Evolutionary conservation across 2,888 invertebrate species (phyloP), one percentile per base, ranked within the genome.

Genomic region (Ichneumoninae sp.): DNA sequence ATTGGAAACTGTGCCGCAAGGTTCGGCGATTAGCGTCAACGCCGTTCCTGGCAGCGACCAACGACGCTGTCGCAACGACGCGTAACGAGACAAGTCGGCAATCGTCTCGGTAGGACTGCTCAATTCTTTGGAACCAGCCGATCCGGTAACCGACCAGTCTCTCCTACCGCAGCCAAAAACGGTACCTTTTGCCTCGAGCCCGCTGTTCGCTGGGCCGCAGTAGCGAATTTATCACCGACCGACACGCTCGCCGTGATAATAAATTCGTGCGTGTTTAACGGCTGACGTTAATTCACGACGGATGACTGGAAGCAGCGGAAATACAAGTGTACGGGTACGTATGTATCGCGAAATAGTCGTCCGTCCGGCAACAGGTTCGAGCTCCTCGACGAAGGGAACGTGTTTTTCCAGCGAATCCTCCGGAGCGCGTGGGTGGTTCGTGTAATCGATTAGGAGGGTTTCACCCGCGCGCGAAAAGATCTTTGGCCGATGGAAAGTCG

Each of bases 401-500:
- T 16, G 47, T 50, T 19, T 57, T 57, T 57, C 22, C 26, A 3
- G 57, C 26, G 22, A 26, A 57, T 57, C 19, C 52, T 33, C 44
- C 36, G 7, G 13, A 44, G 16, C 26, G 83, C 57, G 83, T 83
- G 73, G 79, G 83, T 33, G 79, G 79, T 75, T 30, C 22, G 7
- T 40, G 66, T 79, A 65, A 83, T 71, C 75, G 79, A 87, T 87
- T 69, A 77, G 36, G 57, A 26, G 33, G 77, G 86, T 71, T 82
- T 83, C 86, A 77, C 76, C 47, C 30, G 16, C 22, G 74, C 19
- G 50, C 76, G 76, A 71, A 83, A 85, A 83, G 81, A 33, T 33
- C 63, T 63, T 63, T 63, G 1, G 0, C 76, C 54, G 73, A 52
- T 57, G 84, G 78, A 88, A 86, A 89, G 83, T 86, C 83, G 87